Conservation (phyloP, 2,113 vertebrate species). For the Hippoglossus stenolepis region DNA sequence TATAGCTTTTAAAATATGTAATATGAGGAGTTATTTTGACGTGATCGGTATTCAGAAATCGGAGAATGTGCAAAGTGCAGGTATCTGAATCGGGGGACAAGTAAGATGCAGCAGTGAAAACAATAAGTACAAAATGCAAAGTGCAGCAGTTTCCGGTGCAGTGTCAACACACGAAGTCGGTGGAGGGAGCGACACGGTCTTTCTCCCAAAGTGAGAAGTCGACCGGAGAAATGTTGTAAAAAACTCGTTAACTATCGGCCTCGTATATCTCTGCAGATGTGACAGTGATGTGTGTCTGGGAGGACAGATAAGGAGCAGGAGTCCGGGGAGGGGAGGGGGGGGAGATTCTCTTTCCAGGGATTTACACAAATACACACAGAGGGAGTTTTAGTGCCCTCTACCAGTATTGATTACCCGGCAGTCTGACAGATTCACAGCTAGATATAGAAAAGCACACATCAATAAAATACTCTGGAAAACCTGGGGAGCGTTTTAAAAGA, state of each 20-base stretch:
- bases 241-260: slow-evolving; percentile 53
- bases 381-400: slow-evolving; percentile 64
- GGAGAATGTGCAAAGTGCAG: too few species aligned
- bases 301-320: slow-evolving; percentile 67
- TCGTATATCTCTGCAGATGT: slow-evolving; percentile 63
- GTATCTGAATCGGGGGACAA: too few species aligned
- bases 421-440: slow-evolving; percentile 67
- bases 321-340: slow-evolving; percentile 43
- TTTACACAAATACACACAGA: slow-evolving; percentile 56
- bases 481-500: slow-evolving; percentile 44
- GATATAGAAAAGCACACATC: slow-evolving; percentile 67
- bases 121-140: too few species aligned
- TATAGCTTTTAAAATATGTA: too few species aligned
- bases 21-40: too few species aligned
- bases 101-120: too few species aligned
- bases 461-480: slow-evolving; percentile 57
- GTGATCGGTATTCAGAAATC: too few species aligned
- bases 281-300: slow-evolving; percentile 74
- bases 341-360: slow-evolving; percentile 41
- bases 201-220: neutral
- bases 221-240: slow-evolving; percentile 19
- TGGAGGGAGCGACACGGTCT: too few species aligned
- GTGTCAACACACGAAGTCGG: slow-evolving; percentile 5
- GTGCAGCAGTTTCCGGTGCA: neutral
- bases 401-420: slow-evolving; percentile 69